Base-by-base conservation (phyloP, 2,113 vertebrate genomes). In the Tauraco erythrolophus region DNA sequence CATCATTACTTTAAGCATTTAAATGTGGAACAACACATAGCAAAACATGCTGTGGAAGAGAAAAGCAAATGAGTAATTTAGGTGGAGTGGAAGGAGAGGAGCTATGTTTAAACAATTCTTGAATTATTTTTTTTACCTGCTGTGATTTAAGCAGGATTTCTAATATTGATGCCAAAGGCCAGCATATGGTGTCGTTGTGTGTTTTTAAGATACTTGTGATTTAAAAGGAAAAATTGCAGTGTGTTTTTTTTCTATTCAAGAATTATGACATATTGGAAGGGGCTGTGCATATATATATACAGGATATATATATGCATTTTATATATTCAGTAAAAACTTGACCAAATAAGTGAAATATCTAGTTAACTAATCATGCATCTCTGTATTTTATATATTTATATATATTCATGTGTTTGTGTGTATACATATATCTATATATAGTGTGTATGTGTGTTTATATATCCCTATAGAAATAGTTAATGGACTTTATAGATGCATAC, bases 151-250 rank as follows among this genome's bases (percentile, higher is more conserved):
- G 33, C n/a, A 83, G 2, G 27, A 45, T n/a, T 84, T 68, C 30
- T 79, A 58, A 35, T 80, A 65, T 45, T 93, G 96, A 95, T 97
- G 97, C 97, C 97, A 96, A 97, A 97, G 77, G 54, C 97, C 97
- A 79, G 56, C 25, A 2, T 65, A 57, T 69, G 48, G 37, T 95
- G 83, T 89, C 57, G 14, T 61, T 80, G 77, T 95, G 83, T 94
- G 70, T 33, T 89, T 94, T 72, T 72, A 84, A 89, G 25, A 25
- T 90, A 80, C 13, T 23, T 33, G 61, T 61, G 45, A 69, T 65
- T 83, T 65, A 45, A 77, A 91, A 84, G 37, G 14, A 53, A 89
- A 91, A 89, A 79, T 19, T 82, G 27, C 39, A 51, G 6, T 87
- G 35, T 41, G 35, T 83, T 41, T 74, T 80, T 66, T 81, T 84